These are phyloP conservation scores for Scotopteryx bipunctaria DNA, from an alignment of 2,888 invertebrate genomes.

Conservation along the genomic window DNA sequence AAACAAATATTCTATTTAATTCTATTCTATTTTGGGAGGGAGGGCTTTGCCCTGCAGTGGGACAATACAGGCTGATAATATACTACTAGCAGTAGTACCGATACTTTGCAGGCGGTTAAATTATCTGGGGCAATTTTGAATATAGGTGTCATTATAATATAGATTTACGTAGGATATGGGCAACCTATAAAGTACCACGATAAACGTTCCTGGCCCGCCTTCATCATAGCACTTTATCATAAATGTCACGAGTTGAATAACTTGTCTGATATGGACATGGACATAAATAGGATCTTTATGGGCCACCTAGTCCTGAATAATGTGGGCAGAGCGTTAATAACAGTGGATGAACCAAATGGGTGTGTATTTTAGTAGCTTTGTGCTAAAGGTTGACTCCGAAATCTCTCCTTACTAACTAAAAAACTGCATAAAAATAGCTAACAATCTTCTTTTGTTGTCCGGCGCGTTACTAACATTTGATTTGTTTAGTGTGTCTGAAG, in stretches of 20 bases:
- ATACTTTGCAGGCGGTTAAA: no score
- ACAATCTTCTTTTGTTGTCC: neutral
- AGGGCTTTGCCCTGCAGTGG: no score
- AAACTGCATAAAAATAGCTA: neutral
- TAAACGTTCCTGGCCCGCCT: neutral
- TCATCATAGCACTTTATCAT: neutral
- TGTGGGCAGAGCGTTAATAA: neutral
- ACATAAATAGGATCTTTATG: neutral
- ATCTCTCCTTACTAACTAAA: neutral
- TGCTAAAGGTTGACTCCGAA: neutral
- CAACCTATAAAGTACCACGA: neutral
- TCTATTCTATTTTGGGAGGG: no score
- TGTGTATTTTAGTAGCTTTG: neutral
- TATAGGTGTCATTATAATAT: no score
- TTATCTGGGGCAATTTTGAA: no score
- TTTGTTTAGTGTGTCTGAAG: slow-evolving; percentile 1
- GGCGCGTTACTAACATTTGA: slow-evolving; percentile 33
- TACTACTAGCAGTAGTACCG: no score
- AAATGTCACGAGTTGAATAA: neutral
- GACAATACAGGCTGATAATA: no score
- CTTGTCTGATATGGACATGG: neutral
- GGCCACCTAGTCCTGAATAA: neutral
- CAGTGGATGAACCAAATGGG: neutral
- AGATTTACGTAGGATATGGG: no score
- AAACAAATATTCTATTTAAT: no score